Conservation (phyloP, 2,888 invertebrate genomes). For the Drosophila aldrichi region DNA sequence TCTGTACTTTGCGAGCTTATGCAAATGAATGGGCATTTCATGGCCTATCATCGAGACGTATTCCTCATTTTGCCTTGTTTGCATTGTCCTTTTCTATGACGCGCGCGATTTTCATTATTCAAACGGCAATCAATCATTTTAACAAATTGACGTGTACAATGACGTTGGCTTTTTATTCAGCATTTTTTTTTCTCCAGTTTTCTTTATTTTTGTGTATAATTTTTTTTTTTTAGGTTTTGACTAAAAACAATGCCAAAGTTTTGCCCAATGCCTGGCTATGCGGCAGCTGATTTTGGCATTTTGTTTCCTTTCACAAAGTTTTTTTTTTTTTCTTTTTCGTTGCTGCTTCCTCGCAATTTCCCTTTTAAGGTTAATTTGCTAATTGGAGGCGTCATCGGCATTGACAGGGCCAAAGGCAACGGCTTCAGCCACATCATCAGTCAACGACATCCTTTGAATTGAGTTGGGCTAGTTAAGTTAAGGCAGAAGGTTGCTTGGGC, state of each 20-base stretch:
- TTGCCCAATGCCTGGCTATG: conserved; percentile 33
- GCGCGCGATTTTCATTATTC: conserved; percentile 76
- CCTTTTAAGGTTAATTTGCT: conserved; percentile 74
- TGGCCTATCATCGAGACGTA: conserved; percentile 24
- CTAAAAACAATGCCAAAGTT: conserved; percentile 74
- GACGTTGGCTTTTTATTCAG: conserved; percentile 65
- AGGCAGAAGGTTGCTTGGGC: conserved; percentile 25
- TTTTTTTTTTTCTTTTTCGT: background rate
- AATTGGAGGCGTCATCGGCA: conserved; percentile 79
- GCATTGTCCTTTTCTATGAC: conserved; percentile 66
- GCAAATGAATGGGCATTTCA: conserved; percentile 25
- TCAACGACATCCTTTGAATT: conserved; percentile 67
- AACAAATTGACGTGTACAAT: conserved; percentile 80
- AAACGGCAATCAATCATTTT: conserved; percentile 80
- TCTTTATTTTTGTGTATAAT: background rate
- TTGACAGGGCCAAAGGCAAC: conserved; percentile 38
- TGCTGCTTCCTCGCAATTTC: conserved; percentile 43
- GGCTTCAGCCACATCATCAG: conserved; percentile 63
- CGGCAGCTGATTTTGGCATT: conserved; percentile 78
- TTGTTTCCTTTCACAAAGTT: conserved; percentile 52
- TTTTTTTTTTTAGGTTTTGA: conserved; percentile 37
- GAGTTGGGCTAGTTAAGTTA: conserved; percentile 60
- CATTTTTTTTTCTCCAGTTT: conserved; percentile 21
- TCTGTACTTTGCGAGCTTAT: background rate
- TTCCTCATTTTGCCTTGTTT: conserved; percentile 35